Evolutionary conservation across 1,140 invertebrate species (phyloP), one percentile per base, ranked within the genome.

Genomic region (Polypedilum vanderplanki): DNA sequence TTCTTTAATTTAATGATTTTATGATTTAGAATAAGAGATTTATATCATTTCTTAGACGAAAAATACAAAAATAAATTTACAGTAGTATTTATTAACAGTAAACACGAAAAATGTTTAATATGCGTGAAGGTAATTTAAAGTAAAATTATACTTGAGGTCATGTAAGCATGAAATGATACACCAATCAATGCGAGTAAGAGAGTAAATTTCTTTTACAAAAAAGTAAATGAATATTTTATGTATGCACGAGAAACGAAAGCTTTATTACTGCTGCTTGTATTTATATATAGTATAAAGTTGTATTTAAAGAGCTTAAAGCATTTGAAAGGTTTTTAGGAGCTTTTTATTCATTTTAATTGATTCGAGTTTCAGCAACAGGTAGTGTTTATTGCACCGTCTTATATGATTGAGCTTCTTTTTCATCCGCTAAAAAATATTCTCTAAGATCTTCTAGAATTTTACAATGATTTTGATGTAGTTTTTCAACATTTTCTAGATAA

Each of bases 401-500:
- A n/a, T 57, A 12, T 57, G 12, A 8, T 4, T 22, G 7, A 4
- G 65, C 20, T 70, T 70, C 65, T 22, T 76, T 77, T 78, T 85
- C 82, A 75, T 84, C 84, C 10, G 81, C 79, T 1, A 78, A 74
- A 74, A 85, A 85, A 78, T 85, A 85, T 74, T 80, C 79, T 24
- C 80, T 79, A 74, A 85, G 76, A 74, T 82, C 78, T 65, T 79
- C 74, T 73, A 85, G 76, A 74, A 81, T 80, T 74, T 75, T 76
- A 22, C 79, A 79, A 41, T 83, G 81, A 20, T 77, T 74, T 41
- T 83, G 78, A 75, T 82, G 81, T 75, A 85, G 77, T 64, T 76
- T 79, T 74, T 82, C 78, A 8, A 83, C n/a, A n/a, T 77, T 78
- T 8, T 83, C 81, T 74, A 86, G 78, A 78, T 83, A 78, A 0